phyloP scores from a whole-genome alignment of 2,797 vertebrate species.

The Argyrosomus regius region DNA sequence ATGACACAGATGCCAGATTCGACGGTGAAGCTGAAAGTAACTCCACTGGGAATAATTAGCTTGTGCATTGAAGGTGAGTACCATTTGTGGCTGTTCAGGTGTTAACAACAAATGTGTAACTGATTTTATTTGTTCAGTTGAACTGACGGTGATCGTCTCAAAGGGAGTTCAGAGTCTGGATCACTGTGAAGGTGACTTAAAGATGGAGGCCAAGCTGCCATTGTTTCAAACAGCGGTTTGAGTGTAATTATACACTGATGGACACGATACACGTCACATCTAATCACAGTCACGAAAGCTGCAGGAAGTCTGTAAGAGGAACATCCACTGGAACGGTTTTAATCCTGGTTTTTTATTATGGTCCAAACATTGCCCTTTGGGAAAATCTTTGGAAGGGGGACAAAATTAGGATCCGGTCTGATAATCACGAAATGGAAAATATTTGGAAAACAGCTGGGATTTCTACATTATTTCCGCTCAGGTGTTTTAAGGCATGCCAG shows the following conservation, averaged over 20 bases:
- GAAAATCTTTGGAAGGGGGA: conserved; percentile 13
- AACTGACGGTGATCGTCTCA: conserved; percentile 39
- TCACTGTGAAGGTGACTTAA: neutral
- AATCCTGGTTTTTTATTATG: neutral
- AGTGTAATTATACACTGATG: conserved; percentile 10
- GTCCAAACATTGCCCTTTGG: conserved; percentile 32
- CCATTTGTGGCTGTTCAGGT: conserved; percentile 48
- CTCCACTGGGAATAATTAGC: conserved; percentile 45
- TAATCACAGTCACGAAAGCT: conserved; percentile 8
- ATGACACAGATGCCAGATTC: conserved; percentile 43
- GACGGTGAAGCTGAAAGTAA: conserved; percentile 43
- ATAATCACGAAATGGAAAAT: conserved; percentile 44
- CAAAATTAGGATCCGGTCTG: conserved; percentile 42
- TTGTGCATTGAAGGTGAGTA: conserved; percentile 22
- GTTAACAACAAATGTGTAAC: conserved; percentile 47
- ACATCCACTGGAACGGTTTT: conserved; percentile 14
- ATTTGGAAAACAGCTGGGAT: conserved; percentile 49
- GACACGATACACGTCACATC: conserved; percentile 17
- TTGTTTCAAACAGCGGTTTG: conserved; percentile 4
- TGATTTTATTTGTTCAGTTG: conserved; percentile 35
- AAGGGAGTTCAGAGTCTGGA: neutral
- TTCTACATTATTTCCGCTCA: conserved; percentile 47
- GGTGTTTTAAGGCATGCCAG: conserved; percentile 23
- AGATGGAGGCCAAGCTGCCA: conserved; percentile 1
- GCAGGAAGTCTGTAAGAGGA: conserved; percentile 3